Evolutionary conservation across 2,888 invertebrate species (phyloP).

Genomic region (Drosophila borealis): DNA sequence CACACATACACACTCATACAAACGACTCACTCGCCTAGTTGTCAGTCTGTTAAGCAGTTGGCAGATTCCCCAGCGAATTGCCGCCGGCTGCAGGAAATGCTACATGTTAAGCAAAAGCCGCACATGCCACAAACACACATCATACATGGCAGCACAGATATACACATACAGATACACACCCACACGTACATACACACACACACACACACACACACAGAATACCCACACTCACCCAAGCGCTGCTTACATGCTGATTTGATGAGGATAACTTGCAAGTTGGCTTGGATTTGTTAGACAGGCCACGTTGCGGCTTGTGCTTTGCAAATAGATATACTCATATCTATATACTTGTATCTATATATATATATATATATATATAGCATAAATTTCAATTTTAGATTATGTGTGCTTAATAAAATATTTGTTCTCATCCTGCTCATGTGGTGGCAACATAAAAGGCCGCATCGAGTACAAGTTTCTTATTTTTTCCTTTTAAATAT

Average conservation of each 20-base stretch:
- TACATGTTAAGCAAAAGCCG: slow-evolving; percentile 67
- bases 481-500: slow-evolving; percentile 32
- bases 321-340: slow-evolving; percentile 22
- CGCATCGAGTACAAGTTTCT: slow-evolving; percentile 6
- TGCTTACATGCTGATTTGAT: slow-evolving; percentile 51
- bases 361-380: slow-evolving; percentile 15
- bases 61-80: slow-evolving; percentile 55
- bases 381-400: slow-evolving; percentile 78
- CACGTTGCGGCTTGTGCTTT: slow-evolving; percentile 38
- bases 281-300: slow-evolving; percentile 45
- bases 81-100: slow-evolving; percentile 70
- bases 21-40: slow-evolving; percentile 45
- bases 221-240: slow-evolving; percentile 10
- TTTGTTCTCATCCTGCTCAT: slow-evolving; percentile 51
- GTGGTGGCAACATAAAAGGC: slow-evolving; percentile 12
- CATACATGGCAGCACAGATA: slow-evolving; percentile 22
- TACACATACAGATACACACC: neutral
- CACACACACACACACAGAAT: neutral
- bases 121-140: slow-evolving; percentile 57
- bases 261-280: slow-evolving; percentile 67
- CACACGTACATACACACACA: slow-evolving; percentile 16
- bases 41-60: slow-evolving; percentile 72
- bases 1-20: slow-evolving; percentile 14
- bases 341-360: neutral
- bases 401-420: slow-evolving; percentile 73